Evolutionary conservation across 2,797 vertebrate species (phyloP).

Genomic region (Halcyon badia): DNA sequence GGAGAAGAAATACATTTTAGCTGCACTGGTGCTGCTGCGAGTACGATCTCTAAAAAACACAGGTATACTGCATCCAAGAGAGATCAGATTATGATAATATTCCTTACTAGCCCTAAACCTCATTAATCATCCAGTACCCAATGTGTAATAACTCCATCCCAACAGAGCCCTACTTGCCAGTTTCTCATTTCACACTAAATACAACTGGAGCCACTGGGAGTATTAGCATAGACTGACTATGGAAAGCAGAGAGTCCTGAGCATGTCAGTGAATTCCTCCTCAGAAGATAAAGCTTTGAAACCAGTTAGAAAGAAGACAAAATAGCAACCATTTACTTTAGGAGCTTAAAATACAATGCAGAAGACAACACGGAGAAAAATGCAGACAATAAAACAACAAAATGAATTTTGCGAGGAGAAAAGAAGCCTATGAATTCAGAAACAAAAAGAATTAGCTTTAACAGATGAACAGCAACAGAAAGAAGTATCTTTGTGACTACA

Average conservation of each 20-base stretch:
- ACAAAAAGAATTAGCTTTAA: neutral
- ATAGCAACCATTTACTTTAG: neutral
- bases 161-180: neutral
- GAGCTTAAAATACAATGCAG: neutral
- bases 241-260: neutral
- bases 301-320: neutral
- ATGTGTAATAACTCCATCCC: neutral
- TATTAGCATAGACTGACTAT: neutral
- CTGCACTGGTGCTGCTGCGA: neutral
- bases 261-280: neutral
- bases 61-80: neutral
- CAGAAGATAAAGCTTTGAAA: neutral
- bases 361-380: neutral
- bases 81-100: neutral
- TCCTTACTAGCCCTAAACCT: neutral
- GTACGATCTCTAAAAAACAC: neutral
- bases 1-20: neutral
- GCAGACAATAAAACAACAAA: neutral
- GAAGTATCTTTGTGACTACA: neutral
- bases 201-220: neutral
- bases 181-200: neutral
- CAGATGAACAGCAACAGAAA: neutral
- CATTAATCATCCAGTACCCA: slow-evolving; percentile 8
- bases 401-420: neutral
- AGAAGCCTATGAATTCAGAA: neutral